Evolutionary conservation across 2,797 vertebrate species (phyloP), one percentile per base, ranked within the genome.

Genomic region (Crocidura indochinensis): DNA sequence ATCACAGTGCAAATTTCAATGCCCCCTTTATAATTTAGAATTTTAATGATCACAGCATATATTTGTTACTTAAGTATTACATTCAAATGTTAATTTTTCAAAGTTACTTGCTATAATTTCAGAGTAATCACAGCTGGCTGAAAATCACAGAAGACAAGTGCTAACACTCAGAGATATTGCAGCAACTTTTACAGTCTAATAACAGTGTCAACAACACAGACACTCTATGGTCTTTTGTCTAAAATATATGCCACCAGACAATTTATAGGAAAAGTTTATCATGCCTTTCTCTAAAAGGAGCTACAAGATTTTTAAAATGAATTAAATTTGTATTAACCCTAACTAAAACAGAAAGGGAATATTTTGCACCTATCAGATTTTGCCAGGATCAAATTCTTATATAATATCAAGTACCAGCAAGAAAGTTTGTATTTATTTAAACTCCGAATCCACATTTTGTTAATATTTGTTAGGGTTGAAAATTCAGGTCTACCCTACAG

Each of bases 61-160:
- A 62, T 31, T 85, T 92, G 69, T 38, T 38, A 38, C 38, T 78
- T 47, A 74, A 78, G 64, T 9, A 53, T 46, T 80, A 83, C 51
- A 56, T 56, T 60, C 65, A 84, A 56, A 27, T 22, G 49, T 10
- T 75, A 56, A 86, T 87, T 65, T 20, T 53, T 68, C 64, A 87
- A 77, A 19, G 60, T 38, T 38, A 38, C 2, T 38, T 38, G 5
- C 84, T 56, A 69, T 26, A 46, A 75, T 88, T 76, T 90, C 44
- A 79, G 27, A 53, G 29, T 82, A 88, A 83, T 60, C 19, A 71
- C 71, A 14, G 8, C 74, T 67, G 76, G 62, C 64, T 27, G 20
- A 92, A 71, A 88, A 31, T 83, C 38, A 8, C 19, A 77, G 53
- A 90, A 89, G 64, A 14, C 29, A 64, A 51, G 56, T 81, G 46